phyloP scores from a whole-genome alignment of 2,113 vertebrate genomes.

The Microcebus jonahi region DNA sequence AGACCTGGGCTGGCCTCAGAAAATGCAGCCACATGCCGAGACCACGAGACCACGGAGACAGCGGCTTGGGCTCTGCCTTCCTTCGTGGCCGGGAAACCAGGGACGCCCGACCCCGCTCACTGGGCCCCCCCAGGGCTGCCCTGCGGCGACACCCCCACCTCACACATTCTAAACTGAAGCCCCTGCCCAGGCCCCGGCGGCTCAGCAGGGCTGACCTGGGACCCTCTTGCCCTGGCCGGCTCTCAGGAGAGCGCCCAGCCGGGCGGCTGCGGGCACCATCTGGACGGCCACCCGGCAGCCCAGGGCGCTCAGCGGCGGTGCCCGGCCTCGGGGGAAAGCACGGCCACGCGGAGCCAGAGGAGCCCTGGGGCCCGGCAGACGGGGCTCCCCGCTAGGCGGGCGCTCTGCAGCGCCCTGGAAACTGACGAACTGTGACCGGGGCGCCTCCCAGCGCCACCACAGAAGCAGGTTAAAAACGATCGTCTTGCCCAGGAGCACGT shows the following conservation, averaged over 20 bases:
- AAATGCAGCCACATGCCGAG: neutral
- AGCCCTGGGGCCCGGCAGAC: neutral
- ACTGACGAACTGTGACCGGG: neutral
- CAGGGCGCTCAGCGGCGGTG: rapidly evolving
- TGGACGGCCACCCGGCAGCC: neutral
- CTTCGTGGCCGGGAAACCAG: neutral
- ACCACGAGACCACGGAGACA: neutral
- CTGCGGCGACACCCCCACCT: rapidly evolving
- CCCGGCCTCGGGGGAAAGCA: rapidly evolving
- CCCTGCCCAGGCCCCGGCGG: neutral
- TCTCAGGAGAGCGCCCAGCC: neutral
- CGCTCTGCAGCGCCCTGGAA: neutral
- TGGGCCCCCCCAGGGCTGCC: no score
- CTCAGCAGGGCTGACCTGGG: neutral
- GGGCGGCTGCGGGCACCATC: neutral
- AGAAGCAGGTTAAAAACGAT: neutral
- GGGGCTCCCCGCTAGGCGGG: rapidly evolving
- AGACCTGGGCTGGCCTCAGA: neutral
- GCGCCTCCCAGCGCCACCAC: neutral
- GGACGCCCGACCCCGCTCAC: neutral
- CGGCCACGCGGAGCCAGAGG: neutral
- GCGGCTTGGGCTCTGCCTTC: neutral
- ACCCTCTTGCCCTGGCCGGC: rapidly evolving
- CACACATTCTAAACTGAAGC: neutral
- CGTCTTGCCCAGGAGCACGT: neutral